Percentiles rank a stretch among this genome's conserved stretches.
Evolutionary conservation across 1,140 invertebrate species (phyloP).

Genomic region (fruit fly (Drosophila melanogaster)): DNA sequence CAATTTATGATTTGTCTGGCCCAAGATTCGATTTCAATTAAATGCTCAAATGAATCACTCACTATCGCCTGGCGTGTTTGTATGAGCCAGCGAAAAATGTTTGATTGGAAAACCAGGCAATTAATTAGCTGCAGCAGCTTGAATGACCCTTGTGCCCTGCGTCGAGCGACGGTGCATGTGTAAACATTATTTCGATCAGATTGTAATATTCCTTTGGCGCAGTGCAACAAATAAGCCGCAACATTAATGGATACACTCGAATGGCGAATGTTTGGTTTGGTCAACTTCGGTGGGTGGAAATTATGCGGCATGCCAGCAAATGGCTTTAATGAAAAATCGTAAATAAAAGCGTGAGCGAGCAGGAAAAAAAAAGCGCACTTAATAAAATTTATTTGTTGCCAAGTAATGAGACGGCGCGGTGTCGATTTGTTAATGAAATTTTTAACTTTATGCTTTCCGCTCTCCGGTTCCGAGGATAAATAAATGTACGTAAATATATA

Average conservation of each 20-base stretch:
- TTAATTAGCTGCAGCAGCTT: slow-evolving; percentile 55
- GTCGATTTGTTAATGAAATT: slow-evolving; percentile 77
- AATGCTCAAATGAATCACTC: slow-evolving; percentile 45
- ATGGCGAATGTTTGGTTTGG: slow-evolving; percentile 32
- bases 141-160: slow-evolving; percentile 21
- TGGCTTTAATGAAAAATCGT: slow-evolving; percentile 71
- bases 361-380: slow-evolving; percentile 50
- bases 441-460: slow-evolving; percentile 58
- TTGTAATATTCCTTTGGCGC: slow-evolving; percentile 31
- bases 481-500: slow-evolving; percentile 10
- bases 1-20: slow-evolving; percentile 50
- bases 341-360: slow-evolving; percentile 62
- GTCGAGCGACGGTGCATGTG: not conserved
- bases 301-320: slow-evolving; percentile 13
- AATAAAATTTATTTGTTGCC: slow-evolving; percentile 69
- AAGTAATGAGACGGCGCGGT: slow-evolving; percentile 31
- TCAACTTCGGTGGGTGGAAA: slow-evolving; percentile 13
- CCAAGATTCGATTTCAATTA: slow-evolving; percentile 51
- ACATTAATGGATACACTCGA: slow-evolving; percentile 25
- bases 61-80: not conserved
- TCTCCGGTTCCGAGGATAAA: slow-evolving; percentile 9
- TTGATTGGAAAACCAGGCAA: slow-evolving; percentile 32
- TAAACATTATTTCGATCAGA: slow-evolving; percentile 31
- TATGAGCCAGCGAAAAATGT: slow-evolving; percentile 1
- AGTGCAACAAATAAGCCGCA: slow-evolving; percentile 23